A percentile compares a stretch with the other conserved stretches of the same genome.
Evolutionary conservation across 2,888 invertebrate genomes (phyloP).

Genomic region (Xanthia togata): DNA sequence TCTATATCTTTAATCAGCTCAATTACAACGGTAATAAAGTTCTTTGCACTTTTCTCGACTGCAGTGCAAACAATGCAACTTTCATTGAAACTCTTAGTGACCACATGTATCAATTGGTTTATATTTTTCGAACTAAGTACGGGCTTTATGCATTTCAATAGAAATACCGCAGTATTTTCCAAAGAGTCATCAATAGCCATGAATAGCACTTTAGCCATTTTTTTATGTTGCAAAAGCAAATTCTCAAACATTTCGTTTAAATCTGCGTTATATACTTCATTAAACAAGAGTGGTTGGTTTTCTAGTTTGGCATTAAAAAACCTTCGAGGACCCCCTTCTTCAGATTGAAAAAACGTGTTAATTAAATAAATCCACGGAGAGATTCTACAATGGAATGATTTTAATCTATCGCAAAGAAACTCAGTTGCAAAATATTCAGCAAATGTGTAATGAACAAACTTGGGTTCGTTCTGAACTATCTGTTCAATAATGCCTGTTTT

Average conservation of each 20-base stretch:
- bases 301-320: constrained; percentile 45
- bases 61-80: constrained; percentile 35
- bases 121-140: constrained; percentile 16
- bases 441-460: constrained; percentile 58
- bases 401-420: constrained; percentile 39
- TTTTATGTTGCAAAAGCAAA: constrained; percentile 10
- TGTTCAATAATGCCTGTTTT: constrained; percentile 55
- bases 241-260: constrained; percentile 9
- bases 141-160: constrained; percentile 23
- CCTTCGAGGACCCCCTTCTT: constrained; percentile 25
- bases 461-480: constrained; percentile 41
- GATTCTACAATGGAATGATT: constrained; percentile 14
- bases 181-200: constrained; percentile 21
- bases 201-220: constrained; percentile 4
- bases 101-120: constrained; percentile 16
- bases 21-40: constrained; percentile 6
- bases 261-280: constrained; percentile 6
- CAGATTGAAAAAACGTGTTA: constrained; percentile 24
- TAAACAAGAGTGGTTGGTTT: constrained; percentile 20
- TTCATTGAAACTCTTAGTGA: not conserved
- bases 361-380: constrained; percentile 42
- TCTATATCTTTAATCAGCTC: constrained; percentile 29
- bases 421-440: constrained; percentile 61
- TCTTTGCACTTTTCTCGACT: constrained; percentile 15
- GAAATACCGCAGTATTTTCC: constrained; percentile 23